phyloP scores from a whole-genome alignment of 1,140 invertebrate species.

The Meloidogyne chitwoodi region DNA sequence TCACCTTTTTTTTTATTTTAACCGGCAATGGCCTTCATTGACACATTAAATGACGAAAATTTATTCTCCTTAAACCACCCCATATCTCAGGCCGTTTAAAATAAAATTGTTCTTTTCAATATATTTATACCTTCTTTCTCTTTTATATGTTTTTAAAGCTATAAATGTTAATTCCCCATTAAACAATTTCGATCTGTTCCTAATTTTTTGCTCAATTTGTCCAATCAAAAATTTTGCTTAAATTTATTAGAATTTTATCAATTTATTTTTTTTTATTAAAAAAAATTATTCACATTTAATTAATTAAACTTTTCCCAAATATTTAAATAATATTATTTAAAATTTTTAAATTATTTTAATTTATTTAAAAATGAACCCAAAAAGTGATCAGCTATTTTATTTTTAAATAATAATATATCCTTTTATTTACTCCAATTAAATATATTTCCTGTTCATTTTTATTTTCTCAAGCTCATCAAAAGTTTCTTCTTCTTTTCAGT shows the following conservation, averaged over 20 bases:
- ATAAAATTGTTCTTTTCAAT: neutral
- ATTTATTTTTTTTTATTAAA: neutral
- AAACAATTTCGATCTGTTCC: neutral
- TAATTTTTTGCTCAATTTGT: neutral
- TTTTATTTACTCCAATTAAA: neutral
- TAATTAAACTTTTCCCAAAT: no score
- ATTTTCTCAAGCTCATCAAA: neutral
- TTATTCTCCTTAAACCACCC: neutral
- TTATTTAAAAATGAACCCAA: no score
- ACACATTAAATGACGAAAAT: neutral
- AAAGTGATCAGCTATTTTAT: no score
- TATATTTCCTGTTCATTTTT: neutral
- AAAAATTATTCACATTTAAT: no score
- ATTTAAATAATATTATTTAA: no score
- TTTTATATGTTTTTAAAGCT: neutral
- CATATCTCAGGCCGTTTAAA: neutral
- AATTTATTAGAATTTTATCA: neutral
- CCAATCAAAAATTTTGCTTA: no score
- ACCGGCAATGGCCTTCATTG: neutral
- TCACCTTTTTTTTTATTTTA: neutral
- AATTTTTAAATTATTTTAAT: no score
- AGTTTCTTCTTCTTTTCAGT: neutral
- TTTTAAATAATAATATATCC: no score
- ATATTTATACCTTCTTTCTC: neutral
- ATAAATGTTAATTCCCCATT: neutral